Evolutionary conservation across 1,140 invertebrate genomes (phyloP), one percentile per base, ranked within the genome.

Genomic region (Homarus americanus): DNA sequence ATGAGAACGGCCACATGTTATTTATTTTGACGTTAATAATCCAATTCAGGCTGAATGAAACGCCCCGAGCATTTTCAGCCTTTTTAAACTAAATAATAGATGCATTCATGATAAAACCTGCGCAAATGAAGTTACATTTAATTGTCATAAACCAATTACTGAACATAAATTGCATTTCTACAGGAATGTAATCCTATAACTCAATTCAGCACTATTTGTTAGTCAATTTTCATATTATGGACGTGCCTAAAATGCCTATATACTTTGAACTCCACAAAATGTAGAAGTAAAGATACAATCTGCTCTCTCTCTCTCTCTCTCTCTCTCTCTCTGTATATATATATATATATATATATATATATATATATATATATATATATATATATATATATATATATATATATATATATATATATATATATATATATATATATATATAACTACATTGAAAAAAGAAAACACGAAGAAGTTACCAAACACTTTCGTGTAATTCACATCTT

Each of bases 91-190:
- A 80, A 80, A 80, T 80, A 80, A 80, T 80, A 80, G 41, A 80
- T 32, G 44, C 41, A 32, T 17, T 80, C 41, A 80, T 34, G 76
- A 79, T 79, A 80, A 49, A 28, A 80, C 75, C 72, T 32, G 36
- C 78, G 32, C 78, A 80, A 80, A 80, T 80, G 78, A 53, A 44
- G 78, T 80, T 80, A 80, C 78, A 53, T 34, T 53, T 80, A 80
- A 80, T 80, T 80, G 78, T 80, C 78, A 80, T 80, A 80, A 80
- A 80, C 78, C 53, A 49, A 80, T 80, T 80, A 80, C 78, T n/a
- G 34, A 49, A 53, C 28, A 53, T 17, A 34, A 80, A 80, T 80
- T 80, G 78, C 78, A 80, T 80, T 80, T 80, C 78, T 80, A 80
- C 78, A 80, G 41, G 78, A 80, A 44, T 53, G n/a, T 80, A 53